Conservation (phyloP, 2,797 vertebrate genomes). For the Liasis olivaceus region DNA sequence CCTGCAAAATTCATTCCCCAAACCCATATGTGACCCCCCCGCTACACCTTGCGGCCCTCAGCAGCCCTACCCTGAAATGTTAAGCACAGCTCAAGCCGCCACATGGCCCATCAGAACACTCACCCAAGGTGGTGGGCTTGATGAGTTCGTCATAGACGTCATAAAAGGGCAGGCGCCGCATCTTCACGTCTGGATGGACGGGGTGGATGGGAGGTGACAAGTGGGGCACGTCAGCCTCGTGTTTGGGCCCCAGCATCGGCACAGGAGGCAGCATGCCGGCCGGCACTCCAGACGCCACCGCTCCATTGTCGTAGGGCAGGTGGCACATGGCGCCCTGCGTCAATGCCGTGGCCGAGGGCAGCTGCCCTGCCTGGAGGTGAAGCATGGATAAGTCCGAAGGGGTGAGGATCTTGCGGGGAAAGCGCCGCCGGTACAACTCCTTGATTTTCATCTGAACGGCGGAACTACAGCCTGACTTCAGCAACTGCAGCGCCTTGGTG, state of each 20-base stretch:
- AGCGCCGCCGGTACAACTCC: constrained; percentile 73
- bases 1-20: too few species aligned
- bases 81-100: background rate
- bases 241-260: constrained; percentile 66
- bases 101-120: background rate
- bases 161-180: constrained; percentile 76
- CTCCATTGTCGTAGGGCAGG: constrained; percentile 60
- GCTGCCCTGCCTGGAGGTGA: constrained; percentile 58
- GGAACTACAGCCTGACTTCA: constrained; percentile 68
- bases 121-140: constrained; percentile 75
- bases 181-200: constrained; percentile 76
- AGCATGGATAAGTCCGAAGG: constrained; percentile 70
- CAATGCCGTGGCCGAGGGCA: constrained; percentile 40
- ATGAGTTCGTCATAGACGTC: constrained; percentile 76
- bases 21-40: too few species aligned
- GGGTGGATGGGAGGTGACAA: constrained; percentile 67
- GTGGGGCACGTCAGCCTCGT: constrained; percentile 67
- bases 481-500: constrained; percentile 69
- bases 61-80: background rate
- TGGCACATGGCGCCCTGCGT: constrained; percentile 40
- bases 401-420: constrained; percentile 70
- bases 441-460: constrained; percentile 78
- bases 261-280: constrained; percentile 61
- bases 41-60: too few species aligned
- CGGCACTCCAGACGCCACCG: constrained; percentile 44